Evolutionary conservation across 2,797 vertebrate genomes (phyloP).

Genomic region (Spea hammondii): DNA sequence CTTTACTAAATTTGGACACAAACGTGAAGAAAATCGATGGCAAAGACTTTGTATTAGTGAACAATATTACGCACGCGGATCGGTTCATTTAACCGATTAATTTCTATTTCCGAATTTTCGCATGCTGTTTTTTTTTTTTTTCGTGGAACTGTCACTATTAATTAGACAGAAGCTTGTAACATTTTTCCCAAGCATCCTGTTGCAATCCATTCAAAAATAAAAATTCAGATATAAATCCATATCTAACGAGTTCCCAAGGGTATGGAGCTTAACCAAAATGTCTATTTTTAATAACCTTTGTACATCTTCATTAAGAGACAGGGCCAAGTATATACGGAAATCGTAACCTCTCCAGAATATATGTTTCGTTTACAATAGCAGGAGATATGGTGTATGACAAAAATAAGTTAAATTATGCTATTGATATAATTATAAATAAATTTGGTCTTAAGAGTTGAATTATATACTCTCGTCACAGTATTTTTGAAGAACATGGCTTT

Average conservation of each 20-base stretch:
- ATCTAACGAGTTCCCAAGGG: slow-evolving; percentile 18
- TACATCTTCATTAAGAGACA: slow-evolving; percentile 9
- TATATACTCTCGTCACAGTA: no score
- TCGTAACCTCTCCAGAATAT: no score
- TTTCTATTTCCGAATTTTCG: slow-evolving; percentile 16
- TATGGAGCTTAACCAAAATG: neutral
- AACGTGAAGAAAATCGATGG: slow-evolving; percentile 32
- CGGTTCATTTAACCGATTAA: slow-evolving; percentile 6
- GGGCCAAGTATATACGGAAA: no score
- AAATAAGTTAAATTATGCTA: no score
- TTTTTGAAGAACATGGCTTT: no score
- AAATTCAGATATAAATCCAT: slow-evolving; percentile 31
- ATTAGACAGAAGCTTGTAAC: slow-evolving; percentile 32
- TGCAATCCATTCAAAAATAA: slow-evolving; percentile 13
- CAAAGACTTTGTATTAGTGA: neutral
- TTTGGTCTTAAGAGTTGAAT: no score
- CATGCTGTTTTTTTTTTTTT: neutral
- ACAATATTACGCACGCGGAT: neutral
- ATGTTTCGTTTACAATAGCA: no score
- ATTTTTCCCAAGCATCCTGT: slow-evolving; percentile 14
- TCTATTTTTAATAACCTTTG: slow-evolving; percentile 20
- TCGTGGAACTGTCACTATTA: slow-evolving; percentile 26
- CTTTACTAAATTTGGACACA: slow-evolving; percentile 23
- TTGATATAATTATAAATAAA: no score
- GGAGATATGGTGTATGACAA: no score